These are phyloP conservation scores for Marmota monax DNA, from an alignment of 2,113 vertebrate species.

Conservation along the genomic window DNA sequence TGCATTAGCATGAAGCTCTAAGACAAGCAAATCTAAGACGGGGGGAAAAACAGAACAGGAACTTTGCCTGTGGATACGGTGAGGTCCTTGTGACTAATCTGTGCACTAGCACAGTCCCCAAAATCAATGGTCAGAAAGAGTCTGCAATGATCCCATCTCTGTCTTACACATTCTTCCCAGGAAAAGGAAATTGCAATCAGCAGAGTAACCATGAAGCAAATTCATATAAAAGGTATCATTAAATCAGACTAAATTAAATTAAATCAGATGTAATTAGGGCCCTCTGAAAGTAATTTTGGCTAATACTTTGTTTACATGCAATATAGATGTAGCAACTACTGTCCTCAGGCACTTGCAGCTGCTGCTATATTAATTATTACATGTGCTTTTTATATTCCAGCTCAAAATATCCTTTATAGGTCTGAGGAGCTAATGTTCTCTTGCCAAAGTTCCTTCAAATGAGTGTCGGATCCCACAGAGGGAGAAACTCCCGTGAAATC, in stretches of 20 bases:
- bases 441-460: constrained; percentile 71
- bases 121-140: neutral
- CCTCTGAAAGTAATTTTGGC: constrained; percentile 84
- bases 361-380: constrained; percentile 85
- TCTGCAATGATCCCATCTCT: constrained; percentile 57
- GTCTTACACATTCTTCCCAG: constrained; percentile 61
- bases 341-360: constrained; percentile 81
- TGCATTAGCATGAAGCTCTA: neutral
- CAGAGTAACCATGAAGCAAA: constrained; percentile 82
- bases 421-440: constrained; percentile 64
- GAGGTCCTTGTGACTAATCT: neutral
- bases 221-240: constrained; percentile 84
- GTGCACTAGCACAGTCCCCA: neutral
- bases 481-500: neutral
- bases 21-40: neutral
- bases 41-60: neutral
- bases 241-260: constrained; percentile 86
- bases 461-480: constrained; percentile 53
- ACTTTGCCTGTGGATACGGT: neutral
- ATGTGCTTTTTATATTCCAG: constrained; percentile 76
- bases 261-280: constrained; percentile 85
- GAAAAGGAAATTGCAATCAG: constrained; percentile 80
- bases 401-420: constrained; percentile 81
- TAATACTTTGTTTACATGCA: constrained; percentile 83
- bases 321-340: constrained; percentile 78